Evolutionary conservation across 2,888 invertebrate species (phyloP), one percentile per base, ranked within the genome.

Genomic region (Latheticus oryzae): DNA sequence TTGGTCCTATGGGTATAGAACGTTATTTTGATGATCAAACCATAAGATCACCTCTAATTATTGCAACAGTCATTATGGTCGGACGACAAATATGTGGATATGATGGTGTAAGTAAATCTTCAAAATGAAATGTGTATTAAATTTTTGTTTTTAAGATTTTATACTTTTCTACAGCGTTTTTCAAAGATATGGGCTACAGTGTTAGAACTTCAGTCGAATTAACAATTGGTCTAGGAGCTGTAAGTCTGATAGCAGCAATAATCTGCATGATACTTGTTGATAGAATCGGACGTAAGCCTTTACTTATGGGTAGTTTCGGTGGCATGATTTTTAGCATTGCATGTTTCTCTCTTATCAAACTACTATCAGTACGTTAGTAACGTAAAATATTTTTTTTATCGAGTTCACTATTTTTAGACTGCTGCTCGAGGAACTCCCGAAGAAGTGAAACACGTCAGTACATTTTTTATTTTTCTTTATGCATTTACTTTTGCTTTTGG

Each of bases 1-100:
- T 19, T 4, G 12, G 13, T 5, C 21, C 11, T 1, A 24, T 47
- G 13, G 23, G 23, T 4, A 23, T 33, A 1, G 8, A 4, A 4
- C 7, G 35, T 1, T 11, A 42, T 15, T 33, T 40, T 8, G 9
- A 30, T 1, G 24, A 40, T 7, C 42, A 42, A 8, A 23, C 30
- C 5, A 11, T 52, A 0, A 42, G 52, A 23, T 32, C 42, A 19
- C 52, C 52, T 8, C 11, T 52, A 5, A 52, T 52, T 5, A 52
- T 52, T 23, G 32, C 30, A 3, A 7, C 28, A 1, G 32, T 52
- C 8, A 15, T 42, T 5, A 19, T 42, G 33, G 1, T 42, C 2
- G 52, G 42, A 17, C 42, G 42, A 11, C 52, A 52, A 52, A 1
- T 42, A n/a, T 26, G 42, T 23, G 52, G 52, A 9, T 11, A 24